A percentile compares a stretch with the other conserved stretches of the same genome.
Conservation (phyloP, 2,888 invertebrate species). For the Rhaphigaster nebulosa region DNA sequence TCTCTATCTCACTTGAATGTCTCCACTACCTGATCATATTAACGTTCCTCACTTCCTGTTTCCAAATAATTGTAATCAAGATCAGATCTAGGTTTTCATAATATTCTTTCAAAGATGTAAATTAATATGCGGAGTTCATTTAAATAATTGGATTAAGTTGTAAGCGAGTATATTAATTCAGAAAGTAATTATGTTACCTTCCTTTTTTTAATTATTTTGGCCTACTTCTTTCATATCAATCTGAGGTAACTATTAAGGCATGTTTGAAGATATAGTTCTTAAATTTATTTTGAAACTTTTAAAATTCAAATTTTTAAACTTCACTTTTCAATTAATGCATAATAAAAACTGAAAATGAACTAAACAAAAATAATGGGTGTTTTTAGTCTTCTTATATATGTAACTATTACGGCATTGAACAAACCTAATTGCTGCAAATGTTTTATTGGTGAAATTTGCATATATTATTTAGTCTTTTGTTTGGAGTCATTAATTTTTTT, state of each 20-base stretch:
- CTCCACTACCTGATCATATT: constrained; percentile 9
- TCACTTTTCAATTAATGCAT: not conserved
- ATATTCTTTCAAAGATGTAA: not conserved
- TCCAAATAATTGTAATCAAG: not conserved
- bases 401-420: not conserved
- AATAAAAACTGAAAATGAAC: not conserved
- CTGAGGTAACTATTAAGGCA: constrained; percentile 15
- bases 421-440: not conserved
- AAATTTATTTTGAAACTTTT: not conserved
- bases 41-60: constrained; percentile 9
- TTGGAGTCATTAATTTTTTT: not conserved
- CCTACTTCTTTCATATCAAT: not conserved
- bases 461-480: not conserved
- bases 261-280: not conserved
- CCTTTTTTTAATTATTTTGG: not conserved
- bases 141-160: not conserved
- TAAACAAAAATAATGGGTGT: not conserved
- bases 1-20: constrained; percentile 56
- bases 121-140: not conserved
- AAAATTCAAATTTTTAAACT: not conserved
- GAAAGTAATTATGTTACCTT: not conserved
- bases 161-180: not conserved
- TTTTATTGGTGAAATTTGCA: not conserved
- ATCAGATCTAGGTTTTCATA: constrained; percentile 4
- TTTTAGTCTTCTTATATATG: not conserved